A percentile compares a stretch with the other conserved stretches of the same genome.
phyloP scores from a whole-genome alignment of 2,113 vertebrate species.

The Craseonycteris thonglongyai region DNA sequence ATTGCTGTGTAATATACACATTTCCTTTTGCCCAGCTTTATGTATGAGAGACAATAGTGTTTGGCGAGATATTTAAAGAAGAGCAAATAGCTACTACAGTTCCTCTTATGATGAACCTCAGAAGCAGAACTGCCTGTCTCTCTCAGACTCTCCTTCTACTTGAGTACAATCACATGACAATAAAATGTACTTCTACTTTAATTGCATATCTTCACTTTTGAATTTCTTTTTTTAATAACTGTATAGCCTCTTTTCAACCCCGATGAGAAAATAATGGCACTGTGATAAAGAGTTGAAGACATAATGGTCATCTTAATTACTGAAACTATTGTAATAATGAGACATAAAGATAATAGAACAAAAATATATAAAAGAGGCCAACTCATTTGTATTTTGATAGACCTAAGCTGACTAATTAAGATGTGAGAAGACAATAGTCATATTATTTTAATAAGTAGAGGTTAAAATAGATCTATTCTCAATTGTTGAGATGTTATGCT shows the following conservation, averaged over 20 bases:
- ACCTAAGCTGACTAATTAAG: not conserved
- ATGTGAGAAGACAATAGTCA: not conserved
- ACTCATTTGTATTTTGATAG: not conserved
- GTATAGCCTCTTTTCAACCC: not conserved
- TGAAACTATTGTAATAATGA: slow-evolving; percentile 16
- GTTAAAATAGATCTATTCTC: not conserved
- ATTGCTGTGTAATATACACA: not conserved
- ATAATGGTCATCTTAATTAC: not conserved
- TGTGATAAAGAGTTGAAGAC: not conserved
- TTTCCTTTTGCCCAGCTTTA: not conserved
- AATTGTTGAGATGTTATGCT: not conserved
- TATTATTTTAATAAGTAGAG: not conserved
- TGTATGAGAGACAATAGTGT: not conserved
- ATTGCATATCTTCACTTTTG: not conserved
- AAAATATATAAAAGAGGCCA: not conserved
- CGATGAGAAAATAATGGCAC: not conserved
- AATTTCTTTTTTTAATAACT: not conserved
- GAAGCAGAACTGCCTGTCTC: accelerated
- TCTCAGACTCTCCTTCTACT: accelerated
- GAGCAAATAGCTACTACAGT: not conserved
- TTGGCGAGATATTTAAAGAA: not conserved
- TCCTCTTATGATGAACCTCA: not conserved
- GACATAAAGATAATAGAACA: not conserved
- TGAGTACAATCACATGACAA: no score
- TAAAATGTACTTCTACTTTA: not conserved